Conservation (phyloP, 2,113 vertebrate species). For the Arizona elegans region DNA sequence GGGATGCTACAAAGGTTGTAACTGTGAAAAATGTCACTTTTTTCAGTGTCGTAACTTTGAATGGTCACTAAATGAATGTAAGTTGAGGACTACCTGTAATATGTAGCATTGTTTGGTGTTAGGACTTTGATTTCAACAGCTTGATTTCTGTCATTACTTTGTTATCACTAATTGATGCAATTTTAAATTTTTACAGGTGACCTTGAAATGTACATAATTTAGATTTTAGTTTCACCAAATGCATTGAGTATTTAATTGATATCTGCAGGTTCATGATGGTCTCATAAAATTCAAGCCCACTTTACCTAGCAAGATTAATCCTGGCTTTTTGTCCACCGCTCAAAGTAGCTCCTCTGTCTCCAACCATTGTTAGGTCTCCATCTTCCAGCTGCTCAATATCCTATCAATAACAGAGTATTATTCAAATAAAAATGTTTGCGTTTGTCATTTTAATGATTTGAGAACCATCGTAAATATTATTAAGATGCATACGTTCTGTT, state of each 20-base stretch:
- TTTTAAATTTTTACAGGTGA: background rate
- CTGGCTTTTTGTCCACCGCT: constrained; percentile 95
- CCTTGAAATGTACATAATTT: background rate
- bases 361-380: constrained; percentile 87
- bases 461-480: background rate
- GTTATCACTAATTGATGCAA: background rate
- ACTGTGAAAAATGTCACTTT: background rate
- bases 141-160: background rate
- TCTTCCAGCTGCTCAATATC: constrained; percentile 85
- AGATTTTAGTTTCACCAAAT: background rate
- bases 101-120: background rate
- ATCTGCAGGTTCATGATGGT: background rate
- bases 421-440: background rate
- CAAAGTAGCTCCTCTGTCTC: constrained; percentile 88
- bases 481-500: background rate
- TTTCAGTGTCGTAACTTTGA: background rate
- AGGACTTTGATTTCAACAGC: background rate
- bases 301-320: constrained; percentile 87
- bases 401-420: constrained; percentile 56
- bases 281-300: rapidly evolving
- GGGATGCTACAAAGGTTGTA: background rate
- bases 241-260: background rate
- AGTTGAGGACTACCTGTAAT: background rate
- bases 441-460: background rate
- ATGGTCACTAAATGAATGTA: background rate